Percentiles rank a stretch among this genome's conserved stretches.
Evolutionary conservation across 2,797 vertebrate species (phyloP).

Genomic region (Bufotes viridis): DNA sequence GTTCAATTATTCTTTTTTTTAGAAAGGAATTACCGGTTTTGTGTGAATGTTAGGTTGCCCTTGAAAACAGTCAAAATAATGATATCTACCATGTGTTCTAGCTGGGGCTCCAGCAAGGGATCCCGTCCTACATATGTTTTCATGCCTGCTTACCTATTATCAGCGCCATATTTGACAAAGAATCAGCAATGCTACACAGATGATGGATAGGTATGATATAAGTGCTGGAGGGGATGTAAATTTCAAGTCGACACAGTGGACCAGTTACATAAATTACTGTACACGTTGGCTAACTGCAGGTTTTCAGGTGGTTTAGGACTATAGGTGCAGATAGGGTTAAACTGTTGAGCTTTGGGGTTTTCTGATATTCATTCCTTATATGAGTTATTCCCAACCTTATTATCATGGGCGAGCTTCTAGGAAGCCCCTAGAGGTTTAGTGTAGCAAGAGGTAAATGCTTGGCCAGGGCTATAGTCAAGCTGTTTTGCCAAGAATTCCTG

Average conservation of each 20-base stretch:
- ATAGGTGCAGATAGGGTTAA: not conserved
- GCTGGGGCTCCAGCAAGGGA: not conserved
- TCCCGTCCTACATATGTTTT: not conserved
- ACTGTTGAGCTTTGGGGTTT: not conserved
- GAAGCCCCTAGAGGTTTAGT: not conserved
- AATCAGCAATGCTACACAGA: not conserved
- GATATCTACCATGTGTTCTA: not conserved
- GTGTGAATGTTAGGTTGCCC: not conserved
- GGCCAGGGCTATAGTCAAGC: not conserved
- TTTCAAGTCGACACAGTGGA: not conserved
- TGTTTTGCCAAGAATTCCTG: too few relatives aligned
- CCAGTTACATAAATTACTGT: constrained; percentile 8
- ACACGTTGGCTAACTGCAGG: not conserved
- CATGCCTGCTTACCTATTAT: not conserved
- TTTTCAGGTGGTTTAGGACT: not conserved
- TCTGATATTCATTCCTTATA: not conserved
- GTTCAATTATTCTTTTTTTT: too few relatives aligned
- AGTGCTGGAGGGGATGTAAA: not conserved
- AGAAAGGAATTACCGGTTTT: not conserved
- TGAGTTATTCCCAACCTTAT: not conserved
- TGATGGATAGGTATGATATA: not conserved
- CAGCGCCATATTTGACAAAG: not conserved
- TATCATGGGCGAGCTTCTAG: not conserved
- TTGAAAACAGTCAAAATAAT: not conserved
- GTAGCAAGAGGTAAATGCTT: not conserved